phyloP scores from a whole-genome alignment of 2,888 invertebrate species.

The Sarcophaga subvicina region DNA sequence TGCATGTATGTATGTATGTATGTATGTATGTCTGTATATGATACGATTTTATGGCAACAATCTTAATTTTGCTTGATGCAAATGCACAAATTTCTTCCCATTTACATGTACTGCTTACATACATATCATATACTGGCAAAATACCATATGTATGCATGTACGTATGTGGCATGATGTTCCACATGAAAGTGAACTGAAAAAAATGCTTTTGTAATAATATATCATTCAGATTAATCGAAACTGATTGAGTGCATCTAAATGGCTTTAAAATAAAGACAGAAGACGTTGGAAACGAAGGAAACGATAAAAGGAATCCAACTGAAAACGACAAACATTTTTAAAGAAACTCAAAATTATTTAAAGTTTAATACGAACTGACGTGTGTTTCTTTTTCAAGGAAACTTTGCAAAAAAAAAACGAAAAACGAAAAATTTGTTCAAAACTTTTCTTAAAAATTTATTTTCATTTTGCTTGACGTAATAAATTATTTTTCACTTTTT shows the following conservation, averaged over 20 bases:
- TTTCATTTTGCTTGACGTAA: not conserved
- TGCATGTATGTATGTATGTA: too few species aligned
- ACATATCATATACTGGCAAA: not conserved
- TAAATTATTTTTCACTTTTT: conserved; percentile 38
- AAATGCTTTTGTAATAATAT: conserved; percentile 44
- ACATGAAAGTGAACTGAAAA: conserved; percentile 34
- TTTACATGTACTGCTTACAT: not conserved
- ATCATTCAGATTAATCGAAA: conserved; percentile 60
- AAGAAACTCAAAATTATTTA: conserved; percentile 29
- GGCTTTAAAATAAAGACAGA: conserved; percentile 33
- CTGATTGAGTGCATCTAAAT: conserved; percentile 61
- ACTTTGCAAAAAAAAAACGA: not conserved
- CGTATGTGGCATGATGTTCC: conserved; percentile 14
- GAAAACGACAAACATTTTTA: conserved; percentile 55
- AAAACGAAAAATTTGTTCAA: not conserved
- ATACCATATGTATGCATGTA: not conserved
- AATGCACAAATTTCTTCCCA: conserved; percentile 11
- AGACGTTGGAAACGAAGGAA: not conserved
- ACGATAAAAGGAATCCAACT: not conserved
- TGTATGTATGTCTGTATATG: not conserved
- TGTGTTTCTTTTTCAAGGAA: conserved; percentile 44
- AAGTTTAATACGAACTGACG: conserved; percentile 34
- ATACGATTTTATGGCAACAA: conserved; percentile 22
- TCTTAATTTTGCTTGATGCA: not conserved
- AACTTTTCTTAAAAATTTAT: not conserved